Evolutionary conservation across 2,888 invertebrate species (phyloP).

Genomic region (Byasa hedistus): DNA sequence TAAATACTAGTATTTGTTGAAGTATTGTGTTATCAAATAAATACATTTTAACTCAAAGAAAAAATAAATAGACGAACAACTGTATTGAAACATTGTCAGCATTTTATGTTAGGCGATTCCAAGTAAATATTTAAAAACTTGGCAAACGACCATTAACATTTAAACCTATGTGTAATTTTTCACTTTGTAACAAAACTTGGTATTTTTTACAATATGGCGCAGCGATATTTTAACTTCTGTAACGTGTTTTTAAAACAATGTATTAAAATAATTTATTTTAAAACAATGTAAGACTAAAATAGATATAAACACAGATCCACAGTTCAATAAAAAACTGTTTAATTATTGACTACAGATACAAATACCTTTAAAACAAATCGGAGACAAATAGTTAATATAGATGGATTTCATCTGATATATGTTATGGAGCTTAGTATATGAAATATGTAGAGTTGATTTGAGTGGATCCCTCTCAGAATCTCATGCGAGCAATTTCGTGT

Average conservation of each 20-base stretch:
- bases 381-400: background rate
- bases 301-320: no score
- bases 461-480: background rate
- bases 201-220: no score
- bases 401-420: background rate
- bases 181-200: no score
- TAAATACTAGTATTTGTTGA: no score
- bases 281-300: no score
- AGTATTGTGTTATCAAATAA: no score
- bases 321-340: background rate
- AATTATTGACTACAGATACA: no score
- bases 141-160: background rate
- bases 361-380: background rate
- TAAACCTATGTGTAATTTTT: no score
- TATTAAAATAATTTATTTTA: no score
- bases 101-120: background rate
- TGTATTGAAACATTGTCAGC: background rate
- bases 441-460: background rate
- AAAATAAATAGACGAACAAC: background rate
- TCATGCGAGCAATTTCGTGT: constrained; percentile 1
- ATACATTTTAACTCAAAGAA: background rate
- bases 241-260: no score
- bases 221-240: no score
- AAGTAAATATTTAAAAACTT: background rate
- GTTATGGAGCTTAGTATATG: background rate